Base-by-base conservation (phyloP, 2,797 vertebrate species). In the Schizothorax lantsangensis region DNA sequence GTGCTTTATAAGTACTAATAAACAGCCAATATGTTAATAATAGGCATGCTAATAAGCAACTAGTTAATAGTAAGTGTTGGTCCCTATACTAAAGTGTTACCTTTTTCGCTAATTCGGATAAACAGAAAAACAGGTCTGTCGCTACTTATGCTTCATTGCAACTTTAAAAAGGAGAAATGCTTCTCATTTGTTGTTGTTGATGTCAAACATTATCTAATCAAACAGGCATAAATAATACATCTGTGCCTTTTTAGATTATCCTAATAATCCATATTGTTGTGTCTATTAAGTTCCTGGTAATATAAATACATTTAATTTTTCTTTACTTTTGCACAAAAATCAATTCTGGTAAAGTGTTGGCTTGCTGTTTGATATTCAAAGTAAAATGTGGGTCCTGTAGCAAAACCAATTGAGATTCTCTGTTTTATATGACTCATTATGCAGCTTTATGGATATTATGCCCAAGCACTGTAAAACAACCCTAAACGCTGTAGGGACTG, bases 381-480 rank as follows among this genome's bases (percentile, higher is more conserved):
- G 30, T 68, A 36, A 68, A 36, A 68, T 36, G 15, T 36, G 66
- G 33, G 30, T 68, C 66, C 66, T 68, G 33, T 17, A 68, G 33
- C 49, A 77, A 77, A 47, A n/a, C 40, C 40, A 4, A 26, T 4
- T 19, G n/a, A 74, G 7, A 30, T 11, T 5, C 15, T 64, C 1
- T 5, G 38, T 45, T 64, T 59, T 64, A 26, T 45, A 10, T 2
- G 57, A 43, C 3, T 47, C 40, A 66, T 66, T 45, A 82, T 54
- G 45, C 45, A 69, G 64, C 45, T 72, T 57, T 54, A 8, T 5
- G 47, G 36, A 57, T 26, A 43, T 33, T 11, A 73, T 26, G 14
- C n/a, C 38, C n/a, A 30, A 57, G 49, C 69, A 45, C 66, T 72
- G 45, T 72, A 71, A 72, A 71, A 82, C 49, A 82, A 82, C 5